A percentile compares a stretch with the other conserved stretches of the same genome.
These are phyloP conservation scores for Verasper variegatus DNA, from an alignment of 2,113 vertebrate genomes.

Conservation along the genomic window DNA sequence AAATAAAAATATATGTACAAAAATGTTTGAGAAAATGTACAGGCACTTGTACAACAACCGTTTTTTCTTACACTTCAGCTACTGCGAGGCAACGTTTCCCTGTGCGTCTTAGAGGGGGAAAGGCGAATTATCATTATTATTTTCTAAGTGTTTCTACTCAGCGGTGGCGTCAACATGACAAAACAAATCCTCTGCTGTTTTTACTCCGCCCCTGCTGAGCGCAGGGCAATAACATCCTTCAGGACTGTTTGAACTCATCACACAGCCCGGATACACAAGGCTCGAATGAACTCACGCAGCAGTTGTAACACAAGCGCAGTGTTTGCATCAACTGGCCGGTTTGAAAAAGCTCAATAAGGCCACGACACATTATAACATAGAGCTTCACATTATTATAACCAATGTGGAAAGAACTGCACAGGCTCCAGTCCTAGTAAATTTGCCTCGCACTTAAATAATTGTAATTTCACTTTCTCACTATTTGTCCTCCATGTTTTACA, in stretches of 20 bases:
- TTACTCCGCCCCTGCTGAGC: conserved; percentile 2
- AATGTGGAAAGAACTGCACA: not conserved
- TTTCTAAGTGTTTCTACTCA: not conserved
- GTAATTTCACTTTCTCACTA: not conserved
- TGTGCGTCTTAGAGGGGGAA: conserved; percentile 4
- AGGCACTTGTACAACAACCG: conserved; percentile 72
- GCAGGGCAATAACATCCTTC: conserved; percentile 22
- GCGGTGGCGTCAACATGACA: conserved; percentile 32
- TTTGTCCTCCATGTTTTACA: not conserved
- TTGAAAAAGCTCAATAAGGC: conserved; percentile 24
- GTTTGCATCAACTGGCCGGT: not conserved
- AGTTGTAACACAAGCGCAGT: not conserved
- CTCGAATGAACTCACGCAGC: not conserved
- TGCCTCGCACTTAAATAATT: conserved; percentile 34
- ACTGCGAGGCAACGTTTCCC: conserved; percentile 4
- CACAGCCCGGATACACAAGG: conserved; percentile 18
- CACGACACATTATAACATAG: conserved; percentile 2
- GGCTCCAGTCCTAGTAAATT: conserved; percentile 1
- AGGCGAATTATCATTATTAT: not conserved
- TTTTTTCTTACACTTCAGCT: conserved; percentile 21
- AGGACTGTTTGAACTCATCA: conserved; percentile 27
- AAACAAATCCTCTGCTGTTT: conserved; percentile 26
- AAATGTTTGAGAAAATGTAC: conserved; percentile 49
- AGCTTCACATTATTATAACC: not conserved
- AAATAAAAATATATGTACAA: conserved; percentile 80